These are phyloP conservation scores for Echeneis naucrates DNA, from an alignment of 2,797 vertebrate genomes.

Conservation along the genomic window DNA sequence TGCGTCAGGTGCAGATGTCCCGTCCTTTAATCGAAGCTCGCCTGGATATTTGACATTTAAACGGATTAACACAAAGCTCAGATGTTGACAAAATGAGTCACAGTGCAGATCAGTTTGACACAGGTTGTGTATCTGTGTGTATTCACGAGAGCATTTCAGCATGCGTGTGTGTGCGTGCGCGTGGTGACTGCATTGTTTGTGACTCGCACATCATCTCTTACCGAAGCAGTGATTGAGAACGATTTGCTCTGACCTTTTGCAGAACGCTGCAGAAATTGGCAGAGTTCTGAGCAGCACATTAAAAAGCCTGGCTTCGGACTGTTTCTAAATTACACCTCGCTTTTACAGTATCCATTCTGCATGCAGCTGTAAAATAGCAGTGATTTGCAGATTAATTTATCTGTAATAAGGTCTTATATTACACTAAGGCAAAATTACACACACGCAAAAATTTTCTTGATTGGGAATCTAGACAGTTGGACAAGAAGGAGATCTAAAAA, in stretches of 20 bases:
- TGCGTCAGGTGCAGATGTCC: constrained; percentile 36
- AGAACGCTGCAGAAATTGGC: constrained; percentile 61
- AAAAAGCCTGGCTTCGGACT: constrained; percentile 58
- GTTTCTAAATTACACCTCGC: constrained; percentile 63
- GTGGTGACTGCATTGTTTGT: constrained; percentile 62
- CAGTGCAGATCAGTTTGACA: constrained; percentile 32
- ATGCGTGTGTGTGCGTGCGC: constrained; percentile 12
- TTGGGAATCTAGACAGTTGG: constrained; percentile 16
- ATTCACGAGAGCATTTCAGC: constrained; percentile 6
- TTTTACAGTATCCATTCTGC: constrained; percentile 69
- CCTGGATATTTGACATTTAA: constrained; percentile 62
- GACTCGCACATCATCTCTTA: constrained; percentile 61
- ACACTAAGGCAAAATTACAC: constrained; percentile 7
- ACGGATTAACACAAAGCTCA: constrained; percentile 51
- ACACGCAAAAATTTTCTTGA: not conserved
- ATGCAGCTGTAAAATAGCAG: constrained; percentile 57
- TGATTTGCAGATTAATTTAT: constrained; percentile 53
- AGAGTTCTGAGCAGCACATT: constrained; percentile 58
- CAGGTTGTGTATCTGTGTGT: constrained; percentile 25
- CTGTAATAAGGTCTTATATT: constrained; percentile 7
- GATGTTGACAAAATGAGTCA: constrained; percentile 14
- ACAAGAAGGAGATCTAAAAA: constrained; percentile 28
- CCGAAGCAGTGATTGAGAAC: constrained; percentile 57
- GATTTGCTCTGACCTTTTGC: constrained; percentile 74
- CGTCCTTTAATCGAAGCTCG: constrained; percentile 41